A percentile compares a stretch with the other conserved stretches of the same genome.
These are phyloP conservation scores for Pangasius djambal DNA, from an alignment of 2,797 vertebrate species.

Conservation along the genomic window DNA sequence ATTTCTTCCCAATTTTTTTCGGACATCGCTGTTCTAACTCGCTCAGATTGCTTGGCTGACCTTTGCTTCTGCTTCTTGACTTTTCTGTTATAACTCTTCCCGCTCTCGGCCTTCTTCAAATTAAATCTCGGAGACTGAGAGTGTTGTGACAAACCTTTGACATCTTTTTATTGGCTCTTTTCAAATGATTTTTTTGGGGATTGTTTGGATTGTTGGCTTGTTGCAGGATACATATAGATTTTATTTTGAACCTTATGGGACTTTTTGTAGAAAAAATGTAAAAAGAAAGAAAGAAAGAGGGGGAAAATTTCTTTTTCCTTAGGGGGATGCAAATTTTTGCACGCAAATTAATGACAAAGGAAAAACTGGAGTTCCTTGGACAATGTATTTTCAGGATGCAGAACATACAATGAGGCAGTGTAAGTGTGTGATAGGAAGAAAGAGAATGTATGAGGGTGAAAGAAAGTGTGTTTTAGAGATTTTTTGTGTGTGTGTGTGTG, in stretches of 20 bases:
- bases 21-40: neutral
- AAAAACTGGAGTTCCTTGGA: neutral
- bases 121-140: neutral
- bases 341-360: neutral
- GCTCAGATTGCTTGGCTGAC: slow-evolving; percentile 23
- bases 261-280: neutral
- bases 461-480: neutral
- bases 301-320: neutral
- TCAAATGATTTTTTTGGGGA: neutral
- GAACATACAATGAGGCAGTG: neutral
- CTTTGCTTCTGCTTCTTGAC: slow-evolving; percentile 13
- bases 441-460: neutral
- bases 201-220: neutral
- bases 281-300: neutral
- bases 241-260: neutral
- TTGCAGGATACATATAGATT: neutral
- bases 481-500: neutral
- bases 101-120: neutral
- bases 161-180: slow-evolving; percentile 8
- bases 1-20: neutral
- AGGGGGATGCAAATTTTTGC: neutral
- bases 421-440: neutral
- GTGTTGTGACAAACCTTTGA: neutral
- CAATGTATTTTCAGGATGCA: neutral
- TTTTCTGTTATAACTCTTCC: neutral